Evolutionary conservation across 2,888 invertebrate genomes (phyloP), one percentile per base, ranked within the genome.

Genomic region (Thecophora atra): DNA sequence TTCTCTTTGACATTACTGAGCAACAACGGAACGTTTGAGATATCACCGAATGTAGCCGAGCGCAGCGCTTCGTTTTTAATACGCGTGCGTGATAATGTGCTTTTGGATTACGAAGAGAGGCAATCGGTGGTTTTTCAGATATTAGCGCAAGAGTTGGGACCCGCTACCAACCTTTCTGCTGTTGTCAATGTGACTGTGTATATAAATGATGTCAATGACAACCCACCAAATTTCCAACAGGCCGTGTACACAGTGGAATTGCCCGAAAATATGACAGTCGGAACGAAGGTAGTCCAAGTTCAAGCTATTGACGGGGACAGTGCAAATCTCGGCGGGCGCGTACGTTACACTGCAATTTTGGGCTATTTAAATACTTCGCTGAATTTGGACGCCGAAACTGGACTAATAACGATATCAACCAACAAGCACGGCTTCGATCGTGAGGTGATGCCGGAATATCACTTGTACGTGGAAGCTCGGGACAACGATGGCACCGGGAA

Each of bases 1-100:
- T 94, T 96, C 82, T 91, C 94, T 0, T 87, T 96, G 42, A 90
- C 91, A 51, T 86, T 96, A 76, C 89, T 91, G 17, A 93, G 92
- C 73, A 94, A 94, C 83, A 95, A 95, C 83, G 94, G 93, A 47
- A 95, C 95, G 4, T 98, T 98, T 82, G 95, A 96, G 84, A 92
- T 98, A 72, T 89, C 91, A 7, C 97, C 97, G 0, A 91, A 91
- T 44, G 93, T 94, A 1, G 93, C 93, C 0, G 94, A 95, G 83
- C 90, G 93, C 73, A 90, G 91, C 75, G 90, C 92, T 2, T 91
- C 91, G 78, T 97, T 97, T 82, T 89, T 93, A 68, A 91, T 98
- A 76, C 91, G 91, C 82, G 95, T 98, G 30, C 91, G 94, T 74
- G 94, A 97, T 84, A 93, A 94, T 75, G 88, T 89, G 0, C 88